phyloP scores from a whole-genome alignment of 1,140 invertebrate genomes.

The Pseudomyrmex dendroicus region DNA sequence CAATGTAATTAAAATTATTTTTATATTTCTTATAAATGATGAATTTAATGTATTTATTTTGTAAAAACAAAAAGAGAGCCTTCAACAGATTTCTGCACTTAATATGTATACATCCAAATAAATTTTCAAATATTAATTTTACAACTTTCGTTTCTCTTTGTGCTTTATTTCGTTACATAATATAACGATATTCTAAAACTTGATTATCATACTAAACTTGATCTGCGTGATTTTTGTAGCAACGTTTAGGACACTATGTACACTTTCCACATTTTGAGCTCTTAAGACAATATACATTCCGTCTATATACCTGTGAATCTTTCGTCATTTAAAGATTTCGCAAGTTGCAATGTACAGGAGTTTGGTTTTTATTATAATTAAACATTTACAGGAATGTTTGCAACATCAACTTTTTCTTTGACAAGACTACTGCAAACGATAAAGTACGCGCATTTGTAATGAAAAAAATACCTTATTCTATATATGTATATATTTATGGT shows the following conservation, averaged over 20 bases:
- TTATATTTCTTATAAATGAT: neutral
- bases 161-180: conserved; percentile 50
- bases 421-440: conserved; percentile 47
- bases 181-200: conserved; percentile 54
- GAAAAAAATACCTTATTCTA: conserved; percentile 45
- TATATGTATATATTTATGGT: neutral
- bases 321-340: conserved; percentile 6
- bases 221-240: conserved; percentile 14
- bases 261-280: conserved; percentile 32
- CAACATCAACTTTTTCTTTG: conserved; percentile 14
- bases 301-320: neutral
- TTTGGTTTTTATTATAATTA: conserved; percentile 43
- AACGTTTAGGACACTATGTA: conserved; percentile 40
- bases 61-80: neutral
- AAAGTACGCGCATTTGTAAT: conserved; percentile 39
- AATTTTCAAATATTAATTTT: conserved; percentile 20
- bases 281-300: conserved; percentile 21
- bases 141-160: conserved; percentile 30
- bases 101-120: conserved; percentile 37
- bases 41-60: conserved; percentile 15
- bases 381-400: conserved; percentile 63
- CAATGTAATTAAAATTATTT: conserved; percentile 45
- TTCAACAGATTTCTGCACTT: conserved; percentile 15
- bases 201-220: conserved; percentile 52
- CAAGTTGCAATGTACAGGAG: conserved; percentile 34